Evolutionary conservation across 2,797 vertebrate species (phyloP), one percentile per base, ranked within the genome.

Genomic region (Chiloscyllium punctatum): DNA sequence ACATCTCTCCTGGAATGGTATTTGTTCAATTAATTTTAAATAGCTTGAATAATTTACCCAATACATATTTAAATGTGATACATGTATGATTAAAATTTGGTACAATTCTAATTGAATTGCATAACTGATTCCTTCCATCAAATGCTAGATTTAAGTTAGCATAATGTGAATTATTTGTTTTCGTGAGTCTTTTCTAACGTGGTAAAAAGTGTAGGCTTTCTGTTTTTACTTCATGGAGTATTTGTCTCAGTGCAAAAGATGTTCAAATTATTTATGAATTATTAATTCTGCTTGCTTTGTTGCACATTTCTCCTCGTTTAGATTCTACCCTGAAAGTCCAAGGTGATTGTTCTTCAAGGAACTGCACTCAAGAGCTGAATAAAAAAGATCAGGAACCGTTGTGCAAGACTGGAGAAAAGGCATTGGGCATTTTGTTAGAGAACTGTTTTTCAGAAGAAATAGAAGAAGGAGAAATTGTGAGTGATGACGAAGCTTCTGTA

Each of bases 401-500:
- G 96, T 97, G 96, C 72, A 97, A 98, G 68, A 96, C 97, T 96
- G 97, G 97, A 87, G 96, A 96, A 23, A 97, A 96, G n/a, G 25
- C 97, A 4, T 97, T 97, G 88, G 96, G 96, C 37, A 96, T 96
- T 23, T 96, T 96, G 48, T 96, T 94, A 6, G 97, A 97, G 69
- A 96, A 96, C 79, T 96, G 96, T 72, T 97, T 97, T 88, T 98
- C 98, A 96, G 97, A 98, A 94, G 99, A 99, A 96, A 96, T 99
- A 96, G 99, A 99, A 97, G 99, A 99, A 96, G 99, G 99, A 0
- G 99, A 99, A 97, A 99, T 99, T 94, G 0, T 99, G 96, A 99
- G 98, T 66, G 98, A 98, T 74, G 98, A 97, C 95, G 98, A 98
- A 94, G 98, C 98, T 88, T 97, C 71, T 95, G 42, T 37, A 15